These are phyloP conservation scores for Orcinus orca DNA, from an alignment of 2,113 vertebrate genomes.

Conservation along the genomic window DNA sequence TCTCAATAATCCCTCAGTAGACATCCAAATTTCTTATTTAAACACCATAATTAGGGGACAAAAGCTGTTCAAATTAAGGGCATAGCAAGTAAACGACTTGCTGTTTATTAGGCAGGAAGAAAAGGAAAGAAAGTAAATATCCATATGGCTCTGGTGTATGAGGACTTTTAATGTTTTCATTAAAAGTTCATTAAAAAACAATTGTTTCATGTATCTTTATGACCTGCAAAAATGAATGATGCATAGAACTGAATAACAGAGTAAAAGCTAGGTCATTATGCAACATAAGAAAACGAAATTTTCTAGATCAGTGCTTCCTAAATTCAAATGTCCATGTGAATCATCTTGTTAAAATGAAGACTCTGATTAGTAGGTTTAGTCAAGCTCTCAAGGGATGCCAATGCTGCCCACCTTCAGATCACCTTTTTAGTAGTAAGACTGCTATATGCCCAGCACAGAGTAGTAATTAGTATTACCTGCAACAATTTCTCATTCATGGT, in stretches of 20 bases:
- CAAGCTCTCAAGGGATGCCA: background rate
- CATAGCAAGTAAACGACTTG: background rate
- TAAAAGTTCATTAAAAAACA: background rate
- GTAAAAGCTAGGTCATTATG: background rate
- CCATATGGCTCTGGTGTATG: background rate
- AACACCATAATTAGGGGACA: background rate
- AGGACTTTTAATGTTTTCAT: background rate
- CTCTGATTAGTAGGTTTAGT: background rate
- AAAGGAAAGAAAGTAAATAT: slow-evolving; percentile 39
- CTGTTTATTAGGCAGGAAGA: background rate
- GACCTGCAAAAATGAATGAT: background rate
- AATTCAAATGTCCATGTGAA: background rate
- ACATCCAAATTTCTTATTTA: background rate
- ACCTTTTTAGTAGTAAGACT: background rate
- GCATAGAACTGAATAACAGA: background rate
- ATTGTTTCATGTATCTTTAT: background rate
- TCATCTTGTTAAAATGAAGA: background rate
- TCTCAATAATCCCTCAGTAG: background rate
- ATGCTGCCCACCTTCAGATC: background rate
- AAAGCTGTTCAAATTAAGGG: background rate
- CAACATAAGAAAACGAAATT: background rate
- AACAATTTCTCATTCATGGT: slow-evolving; percentile 90
- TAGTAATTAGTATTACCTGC: slow-evolving; percentile 83
- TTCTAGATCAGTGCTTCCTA: slow-evolving; percentile 2
- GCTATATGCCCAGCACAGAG: background rate